Conservation (phyloP, 2,888 invertebrate species). For the Ganaspis brasiliensis region DNA sequence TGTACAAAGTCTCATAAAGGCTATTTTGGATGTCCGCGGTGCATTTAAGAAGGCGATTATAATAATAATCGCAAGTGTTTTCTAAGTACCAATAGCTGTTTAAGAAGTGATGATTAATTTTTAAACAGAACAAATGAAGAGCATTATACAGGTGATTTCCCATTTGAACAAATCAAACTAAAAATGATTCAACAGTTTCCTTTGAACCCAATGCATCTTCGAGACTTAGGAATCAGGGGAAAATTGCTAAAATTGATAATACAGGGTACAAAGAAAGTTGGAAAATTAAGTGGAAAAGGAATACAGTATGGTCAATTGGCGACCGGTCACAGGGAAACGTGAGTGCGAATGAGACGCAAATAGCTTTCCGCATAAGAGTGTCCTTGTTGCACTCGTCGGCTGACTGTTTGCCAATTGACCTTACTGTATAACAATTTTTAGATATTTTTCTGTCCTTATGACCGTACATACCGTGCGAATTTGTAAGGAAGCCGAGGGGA, state of each 20-base stretch:
- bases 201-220: not conserved
- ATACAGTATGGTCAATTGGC: too few relatives aligned
- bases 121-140: not conserved
- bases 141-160: not conserved
- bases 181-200: constrained; percentile 15
- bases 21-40: constrained; percentile 23
- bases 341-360: too few relatives aligned
- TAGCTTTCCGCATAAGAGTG: too few relatives aligned
- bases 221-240: not conserved
- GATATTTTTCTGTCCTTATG: not conserved
- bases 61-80: not conserved
- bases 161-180: not conserved
- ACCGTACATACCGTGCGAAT: constrained; percentile 52
- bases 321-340: too few relatives aligned
- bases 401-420: too few relatives aligned
- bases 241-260: constrained; percentile 13
- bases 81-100: not conserved
- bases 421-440: not conserved
- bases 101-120: not conserved
- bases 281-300: constrained; percentile 32
- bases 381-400: too few relatives aligned
- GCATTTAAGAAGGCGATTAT: not conserved
- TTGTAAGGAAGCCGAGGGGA: constrained; percentile 57
- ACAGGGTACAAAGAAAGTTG: not conserved
- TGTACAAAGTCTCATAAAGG: constrained; percentile 18